Base-by-base conservation (phyloP, 2,797 vertebrate species). In the Acanthurus tractus region DNA sequence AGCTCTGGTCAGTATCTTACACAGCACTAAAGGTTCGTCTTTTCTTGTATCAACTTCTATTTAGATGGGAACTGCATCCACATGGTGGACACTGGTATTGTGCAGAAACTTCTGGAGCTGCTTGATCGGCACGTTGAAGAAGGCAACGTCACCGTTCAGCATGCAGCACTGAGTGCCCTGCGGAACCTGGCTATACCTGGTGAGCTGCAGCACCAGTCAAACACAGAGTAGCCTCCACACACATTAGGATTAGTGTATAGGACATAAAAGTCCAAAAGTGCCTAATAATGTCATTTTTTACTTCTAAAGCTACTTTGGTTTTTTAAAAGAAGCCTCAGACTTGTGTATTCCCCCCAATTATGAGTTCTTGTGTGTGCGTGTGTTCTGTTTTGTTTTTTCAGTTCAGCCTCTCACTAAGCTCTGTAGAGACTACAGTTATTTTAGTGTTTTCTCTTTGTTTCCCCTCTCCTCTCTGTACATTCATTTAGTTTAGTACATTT, bases 21-120 rank as follows among this genome's bases (percentile, higher is more conserved):
- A 34, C 17, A 55, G 10, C 18, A 22, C 44, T 0, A 52, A 6
- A 1, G 7, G 15, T 8, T 59, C 15, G 38, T 1, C 15, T 63
- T 6, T 3, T 20, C 6, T n/a, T 40, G 20, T 4, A 1, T 63
- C n/a, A 54, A 1, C 42, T 1, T 17, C 23, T 78, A 22, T 53
- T 17, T 85, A 99, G 98, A 99, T 12, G 98, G 97, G 68, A 99
- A 99, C 76, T 99, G 98, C 87, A 99, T 99, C 90, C 98, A 99
- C 94, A 99, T 99, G 98, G 98, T 98, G 86, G 98, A 99, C 93
- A 97, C 95, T 0, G 98, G 98, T 17, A 99, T 99, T 48, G 98
- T 99, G 83, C 97, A 99, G 90, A 97, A 96, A 86, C 96, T 99
- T 62, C 96, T 96, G 91, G 97, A 97, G 78, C 95, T 99, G 86